Conservation (phyloP, 2,888 invertebrate species). For the Helobdella robusta region DNA sequence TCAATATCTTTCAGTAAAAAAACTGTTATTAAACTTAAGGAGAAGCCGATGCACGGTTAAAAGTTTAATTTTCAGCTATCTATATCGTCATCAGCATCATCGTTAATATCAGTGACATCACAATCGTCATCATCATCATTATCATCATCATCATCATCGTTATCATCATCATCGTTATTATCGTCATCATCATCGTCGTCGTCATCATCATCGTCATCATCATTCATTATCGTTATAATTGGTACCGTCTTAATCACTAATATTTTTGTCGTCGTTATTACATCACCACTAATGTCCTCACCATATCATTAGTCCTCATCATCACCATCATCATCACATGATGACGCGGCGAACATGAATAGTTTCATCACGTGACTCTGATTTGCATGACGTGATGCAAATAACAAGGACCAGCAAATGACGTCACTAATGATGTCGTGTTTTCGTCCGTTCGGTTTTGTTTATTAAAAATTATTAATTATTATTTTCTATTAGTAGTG, state of each 20-base stretch:
- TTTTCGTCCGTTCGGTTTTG: too few relatives aligned
- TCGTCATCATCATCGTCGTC: not conserved
- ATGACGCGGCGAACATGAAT: not conserved
- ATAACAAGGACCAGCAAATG: too few relatives aligned
- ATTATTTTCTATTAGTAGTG: too few relatives aligned
- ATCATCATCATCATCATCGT: not conserved
- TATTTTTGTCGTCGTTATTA: not conserved
- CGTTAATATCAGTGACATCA: not conserved
- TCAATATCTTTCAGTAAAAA: too few relatives aligned
- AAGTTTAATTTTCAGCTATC: too few relatives aligned
- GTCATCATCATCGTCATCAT: slow-evolving; percentile 3
- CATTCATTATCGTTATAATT: not conserved
- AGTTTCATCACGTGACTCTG: too few relatives aligned
- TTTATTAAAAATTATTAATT: too few relatives aligned
- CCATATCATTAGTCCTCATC: too few relatives aligned
- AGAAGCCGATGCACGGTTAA: too few relatives aligned
- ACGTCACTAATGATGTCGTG: too few relatives aligned
- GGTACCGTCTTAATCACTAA: not conserved
- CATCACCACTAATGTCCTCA: not conserved
- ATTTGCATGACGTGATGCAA: too few relatives aligned
- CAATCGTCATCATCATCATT: slow-evolving; percentile 1
- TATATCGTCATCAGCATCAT: not conserved
- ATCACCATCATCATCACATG: not conserved
- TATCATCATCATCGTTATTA: not conserved
- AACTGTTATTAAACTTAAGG: too few relatives aligned